These are phyloP conservation scores for Agelastica alni DNA, from an alignment of 2,888 invertebrate genomes.

Conservation along the genomic window DNA sequence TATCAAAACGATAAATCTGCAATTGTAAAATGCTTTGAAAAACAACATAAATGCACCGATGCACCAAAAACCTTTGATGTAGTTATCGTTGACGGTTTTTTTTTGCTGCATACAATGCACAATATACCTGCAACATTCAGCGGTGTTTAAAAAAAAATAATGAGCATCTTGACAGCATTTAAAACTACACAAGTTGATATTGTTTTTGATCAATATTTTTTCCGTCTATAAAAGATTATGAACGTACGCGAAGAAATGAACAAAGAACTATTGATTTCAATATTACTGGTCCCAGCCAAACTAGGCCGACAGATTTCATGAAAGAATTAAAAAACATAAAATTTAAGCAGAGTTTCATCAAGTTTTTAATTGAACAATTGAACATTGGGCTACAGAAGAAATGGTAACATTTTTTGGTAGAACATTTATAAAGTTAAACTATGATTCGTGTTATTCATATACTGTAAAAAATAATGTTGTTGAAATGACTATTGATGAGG, in stretches of 20 bases:
- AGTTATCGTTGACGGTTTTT: conserved; percentile 41
- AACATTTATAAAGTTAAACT: conserved; percentile 26
- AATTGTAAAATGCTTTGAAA: conserved; percentile 33
- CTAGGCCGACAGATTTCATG: conserved; percentile 16
- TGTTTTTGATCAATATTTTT: conserved; percentile 37
- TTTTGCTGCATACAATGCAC: conserved; percentile 38
- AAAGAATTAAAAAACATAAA: conserved; percentile 28
- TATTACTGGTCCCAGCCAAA: conserved; percentile 16
- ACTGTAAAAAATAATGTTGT: conserved; percentile 14
- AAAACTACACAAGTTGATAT: conserved; percentile 37
- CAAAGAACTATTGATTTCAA: conserved; percentile 15
- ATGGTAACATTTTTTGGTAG: conserved; percentile 23
- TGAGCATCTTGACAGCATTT: conserved; percentile 21
- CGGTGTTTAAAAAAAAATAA: conserved; percentile 33
- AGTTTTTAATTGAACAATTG: conserved; percentile 32
- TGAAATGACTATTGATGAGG: conserved; percentile 8
- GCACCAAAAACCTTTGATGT: conserved; percentile 27
- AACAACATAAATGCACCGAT: conserved; percentile 16
- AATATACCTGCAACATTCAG: conserved; percentile 36
- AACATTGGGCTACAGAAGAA: conserved; percentile 22
- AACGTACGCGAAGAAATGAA: conserved; percentile 15
- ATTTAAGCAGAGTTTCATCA: conserved; percentile 32
- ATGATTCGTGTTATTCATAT: conserved; percentile 30
- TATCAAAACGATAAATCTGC: conserved; percentile 43
- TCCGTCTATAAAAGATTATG: conserved; percentile 20